phyloP scores from a whole-genome alignment of 2,113 vertebrate genomes.

The Petroica traversi region DNA sequence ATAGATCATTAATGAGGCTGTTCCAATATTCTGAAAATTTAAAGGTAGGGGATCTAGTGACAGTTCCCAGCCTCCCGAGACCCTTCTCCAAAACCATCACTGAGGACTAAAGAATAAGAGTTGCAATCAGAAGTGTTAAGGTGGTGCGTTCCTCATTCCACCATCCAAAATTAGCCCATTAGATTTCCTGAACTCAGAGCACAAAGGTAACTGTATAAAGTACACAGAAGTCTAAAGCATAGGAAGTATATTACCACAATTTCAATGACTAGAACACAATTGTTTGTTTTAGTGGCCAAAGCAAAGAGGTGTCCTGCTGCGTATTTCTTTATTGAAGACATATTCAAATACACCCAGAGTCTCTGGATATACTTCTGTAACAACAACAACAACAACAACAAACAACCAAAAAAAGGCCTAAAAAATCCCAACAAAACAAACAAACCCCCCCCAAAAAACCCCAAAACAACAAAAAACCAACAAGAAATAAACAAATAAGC shows the following conservation, averaged over 20 bases:
- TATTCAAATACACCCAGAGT: background rate
- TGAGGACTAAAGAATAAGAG: background rate
- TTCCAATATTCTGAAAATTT: background rate
- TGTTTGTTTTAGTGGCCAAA: background rate
- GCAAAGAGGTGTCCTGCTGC: background rate
- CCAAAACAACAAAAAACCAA: background rate
- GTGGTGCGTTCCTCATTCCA: background rate
- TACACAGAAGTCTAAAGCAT: background rate
- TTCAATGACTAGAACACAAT: background rate
- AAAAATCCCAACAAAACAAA: background rate
- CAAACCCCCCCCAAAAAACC: fast-evolving
- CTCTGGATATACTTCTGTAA: background rate
- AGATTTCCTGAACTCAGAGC: background rate
- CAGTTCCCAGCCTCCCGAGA: background rate
- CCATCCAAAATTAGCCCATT: background rate
- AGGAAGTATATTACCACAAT: background rate
- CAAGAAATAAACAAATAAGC: background rate
- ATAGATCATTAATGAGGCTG: background rate
- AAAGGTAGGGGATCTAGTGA: background rate
- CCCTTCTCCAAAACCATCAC: background rate
- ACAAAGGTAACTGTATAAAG: background rate
- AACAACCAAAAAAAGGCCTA: background rate
- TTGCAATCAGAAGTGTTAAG: background rate
- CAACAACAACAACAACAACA: background rate
- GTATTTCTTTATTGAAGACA: background rate